Evolutionary conservation across 2,888 invertebrate species (phyloP).

Genomic region (Euzophera pinguis): DNA sequence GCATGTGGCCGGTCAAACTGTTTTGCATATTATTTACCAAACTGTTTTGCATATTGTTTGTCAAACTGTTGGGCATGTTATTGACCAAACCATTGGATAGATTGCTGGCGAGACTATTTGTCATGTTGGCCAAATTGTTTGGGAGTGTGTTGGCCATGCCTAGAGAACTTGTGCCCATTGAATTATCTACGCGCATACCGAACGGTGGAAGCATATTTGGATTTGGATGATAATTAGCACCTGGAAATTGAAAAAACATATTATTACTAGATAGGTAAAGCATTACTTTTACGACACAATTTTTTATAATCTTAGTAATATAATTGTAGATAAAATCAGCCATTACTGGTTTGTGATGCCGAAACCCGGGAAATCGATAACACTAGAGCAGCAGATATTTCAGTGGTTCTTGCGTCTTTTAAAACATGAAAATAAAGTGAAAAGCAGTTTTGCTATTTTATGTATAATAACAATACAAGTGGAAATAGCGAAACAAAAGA

Average conservation of each 20-base stretch:
- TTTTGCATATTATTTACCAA: conserved; percentile 18
- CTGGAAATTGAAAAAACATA: conserved; percentile 38
- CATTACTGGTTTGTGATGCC: no score
- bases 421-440: no score
- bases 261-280: conserved; percentile 3
- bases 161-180: conserved; percentile 36
- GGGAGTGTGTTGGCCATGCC: conserved; percentile 14
- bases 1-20: neutral
- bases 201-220: conserved; percentile 73
- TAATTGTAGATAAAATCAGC: no score
- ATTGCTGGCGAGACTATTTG: conserved; percentile 20
- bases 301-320: no score
- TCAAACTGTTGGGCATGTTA: neutral
- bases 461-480: no score
- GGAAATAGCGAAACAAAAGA: no score
- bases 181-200: conserved; percentile 72
- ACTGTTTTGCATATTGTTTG: conserved; percentile 14
- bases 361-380: no score
- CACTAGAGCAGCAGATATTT: no score
- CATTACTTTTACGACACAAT: no score
- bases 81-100: conserved; percentile 13
- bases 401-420: no score
- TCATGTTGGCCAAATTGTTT: conserved; percentile 29
- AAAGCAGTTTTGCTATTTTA: no score
- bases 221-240: conserved; percentile 76